These are phyloP conservation scores for Morpho deidamia DNA, from an alignment of 2,888 invertebrate genomes.

Conservation along the genomic window DNA sequence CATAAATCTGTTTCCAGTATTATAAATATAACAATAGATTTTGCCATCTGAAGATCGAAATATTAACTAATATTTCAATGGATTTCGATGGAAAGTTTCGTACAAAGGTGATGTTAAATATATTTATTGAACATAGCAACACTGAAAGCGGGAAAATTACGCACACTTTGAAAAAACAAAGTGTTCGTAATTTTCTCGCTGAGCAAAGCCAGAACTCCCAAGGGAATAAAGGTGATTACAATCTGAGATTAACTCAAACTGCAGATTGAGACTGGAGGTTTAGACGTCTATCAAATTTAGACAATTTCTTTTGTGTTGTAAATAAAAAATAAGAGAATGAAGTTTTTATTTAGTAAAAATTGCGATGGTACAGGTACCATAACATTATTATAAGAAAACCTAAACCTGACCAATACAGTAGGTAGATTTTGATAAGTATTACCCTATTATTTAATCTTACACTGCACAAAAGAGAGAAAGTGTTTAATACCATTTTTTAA, in stretches of 20 bases:
- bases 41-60: not conserved
- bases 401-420: no score
- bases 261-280: conserved; percentile 1
- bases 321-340: no score
- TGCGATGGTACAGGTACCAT: no score
- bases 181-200: not conserved
- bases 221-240: conserved; percentile 6
- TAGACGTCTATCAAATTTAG: not conserved
- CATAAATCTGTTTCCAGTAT: not conserved
- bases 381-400: no score
- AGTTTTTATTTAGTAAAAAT: no score
- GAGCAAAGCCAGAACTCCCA: not conserved
- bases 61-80: no score
- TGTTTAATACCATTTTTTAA: no score
- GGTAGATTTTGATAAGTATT: no score
- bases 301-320: not conserved
- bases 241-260: not conserved
- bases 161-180: conserved; percentile 3
- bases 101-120: conserved; percentile 1
- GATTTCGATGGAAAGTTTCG: not conserved
- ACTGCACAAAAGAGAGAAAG: no score
- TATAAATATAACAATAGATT: conserved; percentile 8
- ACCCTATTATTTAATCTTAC: no score
- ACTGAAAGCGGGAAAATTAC: not conserved
- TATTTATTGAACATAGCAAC: conserved; percentile 10